Conservation (phyloP, 1,140 invertebrate genomes). For the Pantala flavescens region DNA sequence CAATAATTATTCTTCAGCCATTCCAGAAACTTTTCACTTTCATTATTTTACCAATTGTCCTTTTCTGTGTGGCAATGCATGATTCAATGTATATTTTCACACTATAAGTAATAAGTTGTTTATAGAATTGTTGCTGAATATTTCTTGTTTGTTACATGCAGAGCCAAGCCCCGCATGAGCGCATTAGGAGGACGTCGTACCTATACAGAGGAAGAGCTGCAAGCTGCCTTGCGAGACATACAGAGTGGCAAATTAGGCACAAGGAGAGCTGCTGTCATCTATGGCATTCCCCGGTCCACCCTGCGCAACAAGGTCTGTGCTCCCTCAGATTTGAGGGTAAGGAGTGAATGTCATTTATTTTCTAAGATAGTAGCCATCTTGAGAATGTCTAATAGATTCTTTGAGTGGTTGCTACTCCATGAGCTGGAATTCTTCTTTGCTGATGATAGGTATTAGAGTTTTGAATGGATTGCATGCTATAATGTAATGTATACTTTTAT, state of each 20-base stretch:
- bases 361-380: not conserved
- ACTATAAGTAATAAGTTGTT: too few relatives aligned
- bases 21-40: too few relatives aligned
- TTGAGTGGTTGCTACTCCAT: too few relatives aligned
- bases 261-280: constrained; percentile 81
- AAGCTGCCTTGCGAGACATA: constrained; percentile 81
- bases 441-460: too few relatives aligned
- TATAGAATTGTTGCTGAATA: too few relatives aligned
- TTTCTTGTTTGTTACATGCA: constrained; percentile 27
- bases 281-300: constrained; percentile 90
- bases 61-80: too few relatives aligned
- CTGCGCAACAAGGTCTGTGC: constrained; percentile 71
- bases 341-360: constrained; percentile 6
- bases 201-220: constrained; percentile 86
- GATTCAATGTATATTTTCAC: too few relatives aligned
- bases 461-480: too few relatives aligned
- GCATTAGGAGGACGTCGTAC: constrained; percentile 50
- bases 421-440: too few relatives aligned
- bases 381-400: not conserved
- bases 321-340: constrained; percentile 8
- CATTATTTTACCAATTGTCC: too few relatives aligned
- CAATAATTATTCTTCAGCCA: too few relatives aligned
- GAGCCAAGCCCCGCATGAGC: constrained; percentile 51
- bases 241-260: constrained; percentile 85
- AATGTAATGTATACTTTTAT: too few relatives aligned